Evolutionary conservation across 2,797 vertebrate genomes (phyloP).

Genomic region (Catostomus latipinnis): DNA sequence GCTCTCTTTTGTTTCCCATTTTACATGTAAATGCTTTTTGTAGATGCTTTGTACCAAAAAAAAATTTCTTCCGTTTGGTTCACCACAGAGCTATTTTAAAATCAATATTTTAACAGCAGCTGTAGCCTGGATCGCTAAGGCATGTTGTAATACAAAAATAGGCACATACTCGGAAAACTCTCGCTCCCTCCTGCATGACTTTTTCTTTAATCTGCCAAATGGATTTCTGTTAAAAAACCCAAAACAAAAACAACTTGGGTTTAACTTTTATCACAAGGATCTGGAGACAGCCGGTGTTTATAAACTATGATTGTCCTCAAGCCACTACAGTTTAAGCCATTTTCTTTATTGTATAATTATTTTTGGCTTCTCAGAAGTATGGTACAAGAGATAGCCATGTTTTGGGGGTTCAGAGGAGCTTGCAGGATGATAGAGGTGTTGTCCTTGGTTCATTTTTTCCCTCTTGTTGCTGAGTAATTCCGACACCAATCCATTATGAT

Average conservation of each 20-base stretch:
- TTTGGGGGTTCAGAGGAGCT: not conserved
- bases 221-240: constrained; percentile 66
- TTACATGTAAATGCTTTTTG: constrained; percentile 87
- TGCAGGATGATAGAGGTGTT: not conserved
- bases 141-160: constrained; percentile 79
- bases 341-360: constrained; percentile 4
- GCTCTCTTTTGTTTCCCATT: constrained; percentile 87
- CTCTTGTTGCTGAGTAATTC: not conserved
- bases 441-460: constrained; percentile 15
- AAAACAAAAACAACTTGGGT: constrained; percentile 27
- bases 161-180: constrained; percentile 77
- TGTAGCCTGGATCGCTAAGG: constrained; percentile 76
- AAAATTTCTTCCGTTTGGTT: constrained; percentile 72
- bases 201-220: constrained; percentile 69
- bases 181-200: constrained; percentile 70
- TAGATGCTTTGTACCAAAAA: constrained; percentile 95
- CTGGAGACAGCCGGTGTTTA: constrained; percentile 68
- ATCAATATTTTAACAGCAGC: constrained; percentile 82
- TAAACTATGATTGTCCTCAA: constrained; percentile 72
- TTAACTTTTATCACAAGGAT: constrained; percentile 47
- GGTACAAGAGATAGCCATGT: too few species aligned
- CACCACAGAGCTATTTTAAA: constrained; percentile 73
- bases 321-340: constrained; percentile 77
- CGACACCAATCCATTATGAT: constrained; percentile 5
- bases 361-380: constrained; percentile 27